Percentiles rank a stretch among this genome's conserved stretches.
Evolutionary conservation across 2,888 invertebrate genomes (phyloP).

Genomic region (Chloroclysta siterata): DNA sequence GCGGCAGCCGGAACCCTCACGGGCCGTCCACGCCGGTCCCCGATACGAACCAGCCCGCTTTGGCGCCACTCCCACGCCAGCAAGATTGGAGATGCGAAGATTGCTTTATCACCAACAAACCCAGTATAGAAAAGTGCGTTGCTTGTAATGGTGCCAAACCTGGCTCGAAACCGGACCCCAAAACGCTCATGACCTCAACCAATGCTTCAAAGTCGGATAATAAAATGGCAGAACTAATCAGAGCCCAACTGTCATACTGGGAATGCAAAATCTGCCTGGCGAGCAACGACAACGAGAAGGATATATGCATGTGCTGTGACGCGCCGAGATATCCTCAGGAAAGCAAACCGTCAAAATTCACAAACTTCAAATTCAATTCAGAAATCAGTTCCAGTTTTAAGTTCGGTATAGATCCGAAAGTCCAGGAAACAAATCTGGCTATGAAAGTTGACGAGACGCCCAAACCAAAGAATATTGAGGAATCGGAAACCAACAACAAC

Average conservation of each 20-base stretch:
- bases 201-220: slow-evolving; percentile 40
- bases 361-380: slow-evolving; percentile 60
- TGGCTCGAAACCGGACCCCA: slow-evolving; percentile 34
- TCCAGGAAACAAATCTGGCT: slow-evolving; percentile 48
- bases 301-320: slow-evolving; percentile 68
- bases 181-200: slow-evolving; percentile 14
- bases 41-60: not conserved
- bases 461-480: slow-evolving; percentile 44
- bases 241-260: slow-evolving; percentile 63
- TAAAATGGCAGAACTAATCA: slow-evolving; percentile 49
- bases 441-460: slow-evolving; percentile 41
- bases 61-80: slow-evolving; percentile 2
- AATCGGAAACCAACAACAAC: slow-evolving; percentile 71
- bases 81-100: slow-evolving; percentile 53
- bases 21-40: slow-evolving; percentile 7
- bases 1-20: slow-evolving; percentile 51
- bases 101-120: slow-evolving; percentile 63
- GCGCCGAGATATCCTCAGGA: slow-evolving; percentile 42
- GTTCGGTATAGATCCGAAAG: slow-evolving; percentile 67
- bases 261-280: slow-evolving; percentile 69
- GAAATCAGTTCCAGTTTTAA: slow-evolving; percentile 58
- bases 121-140: slow-evolving; percentile 54
- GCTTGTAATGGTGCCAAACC: slow-evolving; percentile 59
- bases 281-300: slow-evolving; percentile 58
- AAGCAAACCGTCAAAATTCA: slow-evolving; percentile 19